Base-by-base conservation (phyloP, 2,113 vertebrate species). In the Potamarius usumacintae region DNA sequence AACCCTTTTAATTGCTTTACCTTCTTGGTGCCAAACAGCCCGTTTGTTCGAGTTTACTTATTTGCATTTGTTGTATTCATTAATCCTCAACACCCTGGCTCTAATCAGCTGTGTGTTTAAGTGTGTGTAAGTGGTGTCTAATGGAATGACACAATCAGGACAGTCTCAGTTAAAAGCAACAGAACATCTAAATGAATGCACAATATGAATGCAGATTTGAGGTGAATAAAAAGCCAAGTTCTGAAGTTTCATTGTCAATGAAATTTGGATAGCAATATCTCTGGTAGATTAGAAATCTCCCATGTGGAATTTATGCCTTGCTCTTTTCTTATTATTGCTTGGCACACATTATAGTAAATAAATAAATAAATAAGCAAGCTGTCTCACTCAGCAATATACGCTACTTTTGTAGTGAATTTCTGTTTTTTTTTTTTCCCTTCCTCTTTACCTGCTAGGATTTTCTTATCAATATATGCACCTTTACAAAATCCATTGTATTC, bases 41-140 rank as follows among this genome's bases (percentile, higher is more conserved):
- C 72, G 57, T 74, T 89, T 88, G 69, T 84, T 88, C 34, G 84
- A 34, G 60, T 88, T 78, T 30, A 85, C 67, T 86, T 82, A 90
- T 90, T 90, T 90, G 87, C 88, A 90, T 86, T 86, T 83, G 12
- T 58, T 34, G 76, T 81, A 84, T 82, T 88, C 87, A 90, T 90
- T 86, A 88, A 86, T 57, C 57, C 50, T 65, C n/a, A 42, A 34
- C 52, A 34, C 86, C 63, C 55, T 55, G 52, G 84, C 50, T 86
- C 80, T 86, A 88, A 88, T 90, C 87, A 90, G 83, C 80, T 85
- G 77, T 87, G 85, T 72, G 53, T 74, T 48, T 62, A 71, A 74
- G 48, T 83, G 58, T 65, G 60, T 84, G 22, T 84, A 88, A 55
- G 52, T 85, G 74, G 72, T 84, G 69, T 55, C 71, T 76, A 83